A percentile compares a stretch with the other conserved stretches of the same genome.
Evolutionary conservation across 2,113 vertebrate genomes (phyloP).

Genomic region (Chloropsis hardwickii): DNA sequence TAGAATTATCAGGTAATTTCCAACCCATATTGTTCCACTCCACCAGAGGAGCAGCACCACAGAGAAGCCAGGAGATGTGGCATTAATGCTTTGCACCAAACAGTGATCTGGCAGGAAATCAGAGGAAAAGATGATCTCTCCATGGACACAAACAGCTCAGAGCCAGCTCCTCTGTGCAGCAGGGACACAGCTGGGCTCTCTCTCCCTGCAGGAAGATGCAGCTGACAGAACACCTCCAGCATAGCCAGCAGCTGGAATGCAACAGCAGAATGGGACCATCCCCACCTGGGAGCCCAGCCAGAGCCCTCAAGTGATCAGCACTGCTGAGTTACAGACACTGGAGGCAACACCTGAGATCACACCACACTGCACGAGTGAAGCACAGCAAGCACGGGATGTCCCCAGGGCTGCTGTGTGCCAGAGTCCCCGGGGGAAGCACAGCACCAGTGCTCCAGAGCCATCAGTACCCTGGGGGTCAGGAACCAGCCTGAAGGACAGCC

Average conservation of each 20-base stretch:
- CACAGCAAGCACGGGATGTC: neutral
- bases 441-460: neutral
- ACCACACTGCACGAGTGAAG: neutral
- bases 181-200: neutral
- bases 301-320: neutral
- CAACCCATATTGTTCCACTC: neutral
- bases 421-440: neutral
- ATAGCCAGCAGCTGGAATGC: neutral
- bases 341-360: neutral
- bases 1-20: neutral
- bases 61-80: neutral
- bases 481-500: constrained; percentile 1
- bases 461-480: neutral
- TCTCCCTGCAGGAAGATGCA: neutral
- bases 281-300: neutral
- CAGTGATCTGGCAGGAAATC: neutral
- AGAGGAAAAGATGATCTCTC: neutral
- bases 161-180: neutral
- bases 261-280: neutral
- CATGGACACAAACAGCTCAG: neutral
- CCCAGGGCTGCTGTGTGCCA: neutral
- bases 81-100: neutral
- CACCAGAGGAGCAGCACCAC: neutral
- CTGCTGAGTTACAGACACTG: neutral
- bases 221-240: neutral